Percentiles rank a stretch among this genome's conserved stretches.
These are phyloP conservation scores for Lutjanus campechanus DNA, from an alignment of 2,797 vertebrate species.

Conservation along the genomic window DNA sequence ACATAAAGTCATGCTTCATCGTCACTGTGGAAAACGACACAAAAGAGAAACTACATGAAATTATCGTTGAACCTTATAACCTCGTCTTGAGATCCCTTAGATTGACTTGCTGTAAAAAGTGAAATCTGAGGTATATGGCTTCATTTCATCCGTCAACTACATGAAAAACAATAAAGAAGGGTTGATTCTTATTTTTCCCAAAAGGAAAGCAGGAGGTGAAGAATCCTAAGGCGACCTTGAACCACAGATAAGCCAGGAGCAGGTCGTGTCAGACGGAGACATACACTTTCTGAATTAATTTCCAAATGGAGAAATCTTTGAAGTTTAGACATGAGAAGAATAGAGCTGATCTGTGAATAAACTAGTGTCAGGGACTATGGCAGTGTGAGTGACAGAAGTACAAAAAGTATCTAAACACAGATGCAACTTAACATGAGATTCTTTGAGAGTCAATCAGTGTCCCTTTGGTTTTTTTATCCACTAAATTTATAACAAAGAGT, in stretches of 20 bases:
- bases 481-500: slow-evolving; percentile 51
- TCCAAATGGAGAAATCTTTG: slow-evolving; percentile 18
- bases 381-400: slow-evolving; percentile 41
- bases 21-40: slow-evolving; percentile 61
- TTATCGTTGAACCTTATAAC: slow-evolving; percentile 46
- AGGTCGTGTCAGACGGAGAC: slow-evolving; percentile 31
- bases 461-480: slow-evolving; percentile 75
- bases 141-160: slow-evolving; percentile 68
- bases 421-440: slow-evolving; percentile 44
- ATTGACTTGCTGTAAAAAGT: slow-evolving; percentile 62
- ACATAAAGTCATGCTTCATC: slow-evolving; percentile 66
- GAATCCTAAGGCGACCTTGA: slow-evolving; percentile 17
- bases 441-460: slow-evolving; percentile 52
- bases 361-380: slow-evolving; percentile 23
- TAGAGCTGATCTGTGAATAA: slow-evolving; percentile 23
- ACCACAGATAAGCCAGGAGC: slow-evolving; percentile 29
- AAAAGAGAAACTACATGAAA: slow-evolving; percentile 65
- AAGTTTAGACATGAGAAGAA: slow-evolving; percentile 28
- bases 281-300: slow-evolving; percentile 13
- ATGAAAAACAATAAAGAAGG: slow-evolving; percentile 49
- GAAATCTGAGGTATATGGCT: slow-evolving; percentile 81
- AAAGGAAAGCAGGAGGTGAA: slow-evolving; percentile 26
- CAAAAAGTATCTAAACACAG: slow-evolving; percentile 37
- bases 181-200: slow-evolving; percentile 27
- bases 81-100: slow-evolving; percentile 55